Evolutionary conservation across 2,888 invertebrate genomes (phyloP), one percentile per base, ranked within the genome.

Genomic region (Melanotus villosus): DNA sequence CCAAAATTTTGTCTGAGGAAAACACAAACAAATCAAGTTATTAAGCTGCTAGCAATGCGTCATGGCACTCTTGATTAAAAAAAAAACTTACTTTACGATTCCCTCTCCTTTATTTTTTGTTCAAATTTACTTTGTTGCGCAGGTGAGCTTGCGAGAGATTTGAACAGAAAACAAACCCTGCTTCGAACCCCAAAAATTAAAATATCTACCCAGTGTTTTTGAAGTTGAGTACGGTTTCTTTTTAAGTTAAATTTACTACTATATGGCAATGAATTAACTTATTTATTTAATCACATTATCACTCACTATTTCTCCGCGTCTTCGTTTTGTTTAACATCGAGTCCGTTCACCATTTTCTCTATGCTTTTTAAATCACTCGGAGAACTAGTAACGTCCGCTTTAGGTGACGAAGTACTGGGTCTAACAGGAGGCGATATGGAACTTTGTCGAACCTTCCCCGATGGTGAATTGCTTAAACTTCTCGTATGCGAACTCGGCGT

Each of bases 281-380:
- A 58, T 36, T n/a, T n/a, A n/a, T n/a, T n/a, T 16, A 38, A 58
- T 58, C 58, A 58, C 63, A 63, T 26, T 36, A 59, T 67, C 45
- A 72, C 79, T 78, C 79, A 83, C 80, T 83, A 82, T 77, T 83
- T 81, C 67, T 84, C 82, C 72, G 71, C 73, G 38, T 82, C 82
- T 67, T 83, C 83, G 70, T 68, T 89, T 76, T 91, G 90, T 84
- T 94, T 94, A 76, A 95, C 94, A 84, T 97, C 97, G 73, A 97
- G 88, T 12, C 97, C 97, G 86, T 97, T 97, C 77, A 98, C 96
- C 97, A 97, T 97, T 84, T 97, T 95, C 87, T 98, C 97, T 87
- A 98, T 98, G 85, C 93, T 96, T 86, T 97, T 97, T 77, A 98
- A 90, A 86, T 97, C 97, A 72, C 92, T 93, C 43, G 93, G 90